Percentiles rank a stretch among this genome's conserved stretches.
These are phyloP conservation scores for Crocallis elinguaria DNA, from an alignment of 2,888 invertebrate genomes.

Conservation along the genomic window DNA sequence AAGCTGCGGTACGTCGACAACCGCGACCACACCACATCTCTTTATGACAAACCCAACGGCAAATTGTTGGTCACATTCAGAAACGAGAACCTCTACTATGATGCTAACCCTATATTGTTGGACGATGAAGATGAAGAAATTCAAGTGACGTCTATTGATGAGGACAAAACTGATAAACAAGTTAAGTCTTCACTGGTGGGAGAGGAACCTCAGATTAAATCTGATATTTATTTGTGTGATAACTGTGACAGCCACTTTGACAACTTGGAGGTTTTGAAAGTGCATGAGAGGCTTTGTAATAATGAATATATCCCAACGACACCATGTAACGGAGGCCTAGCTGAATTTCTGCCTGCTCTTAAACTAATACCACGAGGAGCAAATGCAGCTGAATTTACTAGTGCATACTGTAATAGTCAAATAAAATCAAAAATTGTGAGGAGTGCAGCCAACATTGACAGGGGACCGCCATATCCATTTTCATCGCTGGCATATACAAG, in stretches of 20 bases:
- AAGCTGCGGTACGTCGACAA: conserved; percentile 89
- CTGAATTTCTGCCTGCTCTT: conserved; percentile 72
- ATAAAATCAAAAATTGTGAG: conserved; percentile 61
- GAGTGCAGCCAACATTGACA: conserved; percentile 64
- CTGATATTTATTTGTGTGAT: conserved; percentile 90
- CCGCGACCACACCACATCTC: conserved; percentile 89
- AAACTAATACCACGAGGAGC: conserved; percentile 60
- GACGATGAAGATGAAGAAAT: conserved; percentile 29
- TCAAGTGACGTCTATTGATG: conserved; percentile 15
- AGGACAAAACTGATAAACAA: conserved; percentile 5
- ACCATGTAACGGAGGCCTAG: conserved; percentile 58
- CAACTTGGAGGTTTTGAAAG: conserved; percentile 65
- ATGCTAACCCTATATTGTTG: conserved; percentile 41
- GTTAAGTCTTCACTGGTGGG: neutral
- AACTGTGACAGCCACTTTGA: conserved; percentile 90
- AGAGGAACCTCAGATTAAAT: conserved; percentile 77
- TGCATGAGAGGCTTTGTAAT: conserved; percentile 79
- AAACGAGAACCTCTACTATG: conserved; percentile 88
- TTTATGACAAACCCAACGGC: conserved; percentile 87
- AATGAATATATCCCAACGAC: conserved; percentile 56
- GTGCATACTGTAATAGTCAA: conserved; percentile 44
- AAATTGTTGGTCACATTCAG: conserved; percentile 90
- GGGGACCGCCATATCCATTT: conserved; percentile 78
- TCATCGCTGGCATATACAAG: conserved; percentile 76
- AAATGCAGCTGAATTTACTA: conserved; percentile 34